Percentiles rank a stretch among this genome's conserved stretches.
Conservation (phyloP, 2,888 invertebrate genomes). For the Lasioglossum morio region DNA sequence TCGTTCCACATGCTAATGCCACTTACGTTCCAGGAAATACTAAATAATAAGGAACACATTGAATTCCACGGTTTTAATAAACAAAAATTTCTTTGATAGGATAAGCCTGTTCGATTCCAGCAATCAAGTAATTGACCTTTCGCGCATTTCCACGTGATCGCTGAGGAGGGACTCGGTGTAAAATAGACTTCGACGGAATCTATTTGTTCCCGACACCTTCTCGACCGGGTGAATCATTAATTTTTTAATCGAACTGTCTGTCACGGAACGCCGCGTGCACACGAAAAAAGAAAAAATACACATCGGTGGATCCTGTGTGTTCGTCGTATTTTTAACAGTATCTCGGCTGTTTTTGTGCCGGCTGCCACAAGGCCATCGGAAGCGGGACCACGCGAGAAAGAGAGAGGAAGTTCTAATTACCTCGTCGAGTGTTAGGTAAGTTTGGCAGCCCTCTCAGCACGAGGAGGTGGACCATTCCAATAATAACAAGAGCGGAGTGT, state of each 20-base stretch:
- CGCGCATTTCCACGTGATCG: background rate
- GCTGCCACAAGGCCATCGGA: constrained; percentile 34
- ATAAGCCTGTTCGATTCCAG: background rate
- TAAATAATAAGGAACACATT: background rate
- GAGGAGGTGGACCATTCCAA: constrained; percentile 74
- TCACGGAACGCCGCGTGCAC: constrained; percentile 22
- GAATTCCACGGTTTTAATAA: background rate
- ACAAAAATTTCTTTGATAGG: background rate
- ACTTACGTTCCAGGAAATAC: background rate
- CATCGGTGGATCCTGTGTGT: constrained; percentile 22
- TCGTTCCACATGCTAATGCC: background rate
- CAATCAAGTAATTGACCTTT: background rate
- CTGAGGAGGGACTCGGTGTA: background rate
- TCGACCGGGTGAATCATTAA: constrained; percentile 22
- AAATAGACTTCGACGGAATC: constrained; percentile 39
- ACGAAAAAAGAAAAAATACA: constrained; percentile 43
- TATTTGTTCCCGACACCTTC: constrained; percentile 10
- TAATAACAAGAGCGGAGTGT: constrained; percentile 74
- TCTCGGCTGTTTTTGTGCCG: constrained; percentile 39
- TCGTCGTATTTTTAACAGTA: constrained; percentile 50
- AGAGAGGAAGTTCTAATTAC: constrained; percentile 71
- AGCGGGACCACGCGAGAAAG: constrained; percentile 33
- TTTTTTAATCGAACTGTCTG: constrained; percentile 53
- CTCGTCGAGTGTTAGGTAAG: constrained; percentile 71
- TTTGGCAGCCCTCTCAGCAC: constrained; percentile 73